Base-by-base conservation (phyloP, 2,888 invertebrate genomes). In the Aricia artaxerxes region DNA sequence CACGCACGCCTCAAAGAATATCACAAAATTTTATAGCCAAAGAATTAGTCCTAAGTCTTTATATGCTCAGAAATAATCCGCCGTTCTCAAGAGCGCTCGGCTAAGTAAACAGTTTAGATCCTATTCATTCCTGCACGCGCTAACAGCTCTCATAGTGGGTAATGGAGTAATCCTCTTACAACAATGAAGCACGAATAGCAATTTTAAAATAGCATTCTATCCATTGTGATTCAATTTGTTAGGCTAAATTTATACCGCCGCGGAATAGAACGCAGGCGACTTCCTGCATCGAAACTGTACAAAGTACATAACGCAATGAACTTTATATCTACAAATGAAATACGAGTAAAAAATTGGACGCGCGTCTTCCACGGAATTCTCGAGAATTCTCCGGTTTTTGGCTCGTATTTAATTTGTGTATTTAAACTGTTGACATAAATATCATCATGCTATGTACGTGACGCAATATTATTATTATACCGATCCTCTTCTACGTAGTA, bases 131-230 rank as follows among this genome's bases (percentile, higher is more conserved):
- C 44, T n/a, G 73, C 24, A 9, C n/a, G 7, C 73, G 11, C 24
- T 73, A n/a, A 49, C n/a, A 49, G 49, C 73, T 73, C 38, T 24
- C 1, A 44, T 73, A 24, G 44, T 9, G 4, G 44, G 73, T 73
- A 73, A 73, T 73, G 24, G 73, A n/a, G 11, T 73, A 73, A 73
- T 73, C 44, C 73, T 44, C 73, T 73, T 49, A 24, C 44, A 24
- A 49, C 16, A 49, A 31, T 69, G 31, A 69, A 9, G 31, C 44
- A 13, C 31, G 44, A 72, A 35, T 64, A 1, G 31, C 64, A 64
- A n/a, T n/a, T 61, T n/a, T 24, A n/a, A 24, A 7, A 61, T 53
- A 4, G 57, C 13, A 57, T 49, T 49, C 0, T 57, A 4, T 16
- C 57, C 57, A 57, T 57, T 57, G 57, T 16, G 16, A 57, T 57